phyloP scores from a whole-genome alignment of 2,797 vertebrate species.

The Austrolebias charrua region DNA sequence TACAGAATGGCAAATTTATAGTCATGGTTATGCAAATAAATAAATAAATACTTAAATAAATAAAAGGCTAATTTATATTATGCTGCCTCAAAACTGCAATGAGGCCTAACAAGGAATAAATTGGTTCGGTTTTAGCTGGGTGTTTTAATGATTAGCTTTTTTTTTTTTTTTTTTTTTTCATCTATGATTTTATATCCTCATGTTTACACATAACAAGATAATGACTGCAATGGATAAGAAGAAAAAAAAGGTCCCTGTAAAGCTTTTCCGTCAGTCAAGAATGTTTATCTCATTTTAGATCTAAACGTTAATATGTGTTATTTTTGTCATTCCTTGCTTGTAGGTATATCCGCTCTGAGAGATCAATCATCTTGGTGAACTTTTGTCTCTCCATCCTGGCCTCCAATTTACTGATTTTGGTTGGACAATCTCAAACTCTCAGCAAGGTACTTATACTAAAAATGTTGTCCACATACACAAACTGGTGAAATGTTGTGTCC shows the following conservation, averaged over 20 bases:
- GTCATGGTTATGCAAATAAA: neutral
- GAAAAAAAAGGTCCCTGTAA: constrained; percentile 33
- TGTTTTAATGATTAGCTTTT: constrained; percentile 48
- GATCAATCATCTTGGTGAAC: constrained; percentile 97
- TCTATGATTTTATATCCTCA: constrained; percentile 26
- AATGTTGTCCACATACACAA: neutral
- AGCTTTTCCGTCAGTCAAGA: constrained; percentile 39
- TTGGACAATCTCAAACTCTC: constrained; percentile 97
- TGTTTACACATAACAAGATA: constrained; percentile 62
- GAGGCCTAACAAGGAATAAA: constrained; percentile 69
- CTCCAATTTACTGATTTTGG: constrained; percentile 96
- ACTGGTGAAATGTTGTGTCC: no score
- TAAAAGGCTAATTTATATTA: constrained; percentile 21
- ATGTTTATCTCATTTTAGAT: constrained; percentile 15
- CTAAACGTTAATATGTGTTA: neutral
- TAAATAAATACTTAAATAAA: neutral
- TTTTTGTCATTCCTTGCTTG: neutral
- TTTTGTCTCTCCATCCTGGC: constrained; percentile 98
- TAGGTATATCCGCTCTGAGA: constrained; percentile 97
- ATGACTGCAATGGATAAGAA: constrained; percentile 38
- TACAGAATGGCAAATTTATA: constrained; percentile 4
- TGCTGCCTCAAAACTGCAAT: constrained; percentile 53
- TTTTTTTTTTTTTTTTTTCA: constrained; percentile 1
- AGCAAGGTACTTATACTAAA: constrained; percentile 85
- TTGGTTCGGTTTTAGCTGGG: constrained; percentile 51